A percentile compares a stretch with the other conserved stretches of the same genome.
These are phyloP conservation scores for Apeira syringaria DNA, from an alignment of 2,888 invertebrate species.

Conservation along the genomic window DNA sequence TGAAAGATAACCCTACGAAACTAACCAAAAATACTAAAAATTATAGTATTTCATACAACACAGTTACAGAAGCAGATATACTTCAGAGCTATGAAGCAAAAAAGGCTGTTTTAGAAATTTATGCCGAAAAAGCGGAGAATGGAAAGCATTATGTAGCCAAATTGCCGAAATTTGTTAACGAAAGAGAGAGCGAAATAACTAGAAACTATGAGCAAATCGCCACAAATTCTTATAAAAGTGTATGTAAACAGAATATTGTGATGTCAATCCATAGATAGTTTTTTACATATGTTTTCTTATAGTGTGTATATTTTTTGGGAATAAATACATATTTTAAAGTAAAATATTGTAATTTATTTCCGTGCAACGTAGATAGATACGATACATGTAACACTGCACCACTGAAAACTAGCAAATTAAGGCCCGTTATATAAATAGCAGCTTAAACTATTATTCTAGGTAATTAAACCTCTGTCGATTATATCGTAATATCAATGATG, in stretches of 20 bases:
- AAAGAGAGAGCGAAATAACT: constrained; percentile 42
- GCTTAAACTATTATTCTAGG: too few species aligned
- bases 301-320: constrained; percentile 12
- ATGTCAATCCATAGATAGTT: constrained; percentile 40
- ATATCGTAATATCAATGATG: too few species aligned
- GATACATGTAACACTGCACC: neutral
- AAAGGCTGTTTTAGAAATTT: constrained; percentile 68
- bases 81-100: constrained; percentile 66
- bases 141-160: constrained; percentile 54
- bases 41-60: constrained; percentile 11
- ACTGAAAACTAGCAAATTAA: too few species aligned
- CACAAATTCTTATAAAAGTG: constrained; percentile 30
- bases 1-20: constrained; percentile 14
- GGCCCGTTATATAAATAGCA: too few species aligned
- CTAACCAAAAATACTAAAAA: too few species aligned
- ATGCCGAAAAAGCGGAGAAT: constrained; percentile 51
- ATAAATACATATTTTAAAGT: constrained; percentile 5
- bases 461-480: too few species aligned
- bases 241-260: constrained; percentile 40
- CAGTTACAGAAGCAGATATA: constrained; percentile 42
- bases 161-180: constrained; percentile 59
- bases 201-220: constrained; percentile 38
- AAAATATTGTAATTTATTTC: neutral
- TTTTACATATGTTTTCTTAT: constrained; percentile 11
- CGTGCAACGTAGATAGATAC: neutral